Base-by-base conservation (phyloP, 37 sponge, comb jelly and placozoan species). In the Crambe crambe region DNA sequence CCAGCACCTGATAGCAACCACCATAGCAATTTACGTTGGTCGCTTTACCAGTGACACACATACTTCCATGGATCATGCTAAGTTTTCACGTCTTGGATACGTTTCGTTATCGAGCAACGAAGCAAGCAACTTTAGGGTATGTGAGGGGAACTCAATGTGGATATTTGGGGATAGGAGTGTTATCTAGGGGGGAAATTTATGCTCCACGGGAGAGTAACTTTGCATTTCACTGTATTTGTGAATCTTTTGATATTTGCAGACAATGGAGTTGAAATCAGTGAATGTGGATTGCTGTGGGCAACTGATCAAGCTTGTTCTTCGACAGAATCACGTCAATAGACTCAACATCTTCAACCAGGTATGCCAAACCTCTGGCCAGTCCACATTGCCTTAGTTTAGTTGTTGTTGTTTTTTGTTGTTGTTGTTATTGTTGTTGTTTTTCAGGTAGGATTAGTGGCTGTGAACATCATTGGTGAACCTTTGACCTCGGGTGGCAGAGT, bases 271-370 rank as follows among this genome's bases (percentile, higher is more conserved):
- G 37, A 95, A 95, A 73, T 95, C 96, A 5, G 66, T 95, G 30
- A 83, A 83, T 37, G 44, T 95, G 58, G 87, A 95, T 38, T 85
- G 67, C 40, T 30, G 32, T 47, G 86, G 87, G n/a, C 76, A 70
- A 57, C 86, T 86, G 30, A 43, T 95, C 25, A 92, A 86, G 40
- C 58, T 95, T 27, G 60, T 86, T 6, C 44, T 89, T 9, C 85
- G 83, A n/a, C 68, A 77, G 58, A 95, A 95, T 65, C 92, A 95
- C 82, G 58, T 95, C 75, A 95, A 95, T 75, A 62, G 78, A 36
- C 85, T 83, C 9, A 95, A 95, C 87, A 36, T 89, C 3, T 95
- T 84, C 58, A 95, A 95, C 56, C 96, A 95, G 88, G 93, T 92
- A 57, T 0, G 20, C n/a, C n/a, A n/a, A 30, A 29, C n/a, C n/a